Base-by-base conservation (phyloP, 2,113 vertebrate genomes). In the Corapipo altera region DNA sequence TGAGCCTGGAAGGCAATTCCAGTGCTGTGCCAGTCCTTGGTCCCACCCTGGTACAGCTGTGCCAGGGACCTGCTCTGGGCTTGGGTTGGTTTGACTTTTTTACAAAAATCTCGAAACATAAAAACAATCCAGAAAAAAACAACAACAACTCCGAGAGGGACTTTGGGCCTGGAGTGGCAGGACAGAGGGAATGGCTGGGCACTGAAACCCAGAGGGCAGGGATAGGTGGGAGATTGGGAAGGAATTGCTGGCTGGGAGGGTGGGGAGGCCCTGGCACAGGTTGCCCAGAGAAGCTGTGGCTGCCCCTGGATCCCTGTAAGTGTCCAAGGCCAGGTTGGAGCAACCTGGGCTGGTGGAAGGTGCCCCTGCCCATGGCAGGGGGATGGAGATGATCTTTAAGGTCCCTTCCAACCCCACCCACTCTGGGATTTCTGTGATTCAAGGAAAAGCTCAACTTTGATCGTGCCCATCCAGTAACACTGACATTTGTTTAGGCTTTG, bases 31-130 rank as follows among this genome's bases (percentile, higher is more conserved):
- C 17, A 5, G 41, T n/a, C 44, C 32, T 59, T 24, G 43, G 8
- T 27, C 5, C 0, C 15, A 58, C 62, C 79, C 86, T 33, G 5
- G 14, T 20, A 6, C 35, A 2, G 51, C 15, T 26, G 35, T 37
- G 54, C 59, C 57, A 32, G 72, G 23, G 41, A 74, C 43, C 46
- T 44, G 65, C 23, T 5, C 10, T 11, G n/a, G 44, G 27, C 19
- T 13, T 19, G 32, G 1, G 1, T n/a, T 26, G 19, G 1, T 7
- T 28, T 22, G 33, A 4, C 8, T 9, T n/a, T n/a, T 62, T 23
- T 9, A 0, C 5, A 18, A 46, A 64, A 27, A 20, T 49, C 24
- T 24, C 0, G 1, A 39, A 65, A 90, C n/a, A 32, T 5, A 37
- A 39, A 44, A 83, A 39, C 27, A 51, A 39, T 66, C 6, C 32